Base-by-base conservation (phyloP, 2,888 invertebrate species). In the Cataglyphis cursor region DNA sequence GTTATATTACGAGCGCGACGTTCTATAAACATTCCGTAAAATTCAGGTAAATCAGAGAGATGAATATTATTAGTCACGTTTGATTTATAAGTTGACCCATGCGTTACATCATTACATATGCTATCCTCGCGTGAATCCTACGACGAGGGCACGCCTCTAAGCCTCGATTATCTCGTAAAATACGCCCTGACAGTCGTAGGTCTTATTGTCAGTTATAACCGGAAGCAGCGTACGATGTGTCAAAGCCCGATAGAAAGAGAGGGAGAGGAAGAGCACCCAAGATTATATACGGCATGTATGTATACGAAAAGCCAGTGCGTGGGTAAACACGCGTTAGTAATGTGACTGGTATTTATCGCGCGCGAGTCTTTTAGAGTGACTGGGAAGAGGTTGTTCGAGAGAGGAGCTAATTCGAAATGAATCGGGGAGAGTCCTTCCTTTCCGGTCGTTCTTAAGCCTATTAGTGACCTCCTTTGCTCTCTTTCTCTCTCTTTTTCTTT, bases 21-120 rank as follows among this genome's bases (percentile, higher is more conserved):
- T 88, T 87, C 87, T 88, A 87, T 85, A 90, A 90, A 87, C 88
- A 88, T 91, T 91, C 85, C 93, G 93, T 93, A 76, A 76, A 76
- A 41, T 4, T 18, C 51, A 31, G 10, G 4, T 80, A 70, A 70
- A 61, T 44, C 31, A 41, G 70, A 31, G 5, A 21, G 31, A 76
- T 28, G 44, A 44, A 57, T 65, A 48, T 68, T 44, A 48, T 59
- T 70, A 59, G 12, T 8, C 18, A 24, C 31, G 41, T 57, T 41
- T 41, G 21, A 68, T 44, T 44, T 44, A 35, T 35, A 41, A 15
- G 41, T 44, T 10, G 0, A 70, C 8, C 57, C 15, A 24, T 35
- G 54, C n/a, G 15, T 78, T 78, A 78, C 31, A 48, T 48, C n/a
- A 9, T 78, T 78, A 78, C 31, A 48, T 35, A 21, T 15, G 54